A percentile compares a stretch with the other conserved stretches of the same genome.
These are phyloP conservation scores for Dicentrarchus labrax DNA, from an alignment of 2,113 vertebrate genomes.

Conservation along the genomic window DNA sequence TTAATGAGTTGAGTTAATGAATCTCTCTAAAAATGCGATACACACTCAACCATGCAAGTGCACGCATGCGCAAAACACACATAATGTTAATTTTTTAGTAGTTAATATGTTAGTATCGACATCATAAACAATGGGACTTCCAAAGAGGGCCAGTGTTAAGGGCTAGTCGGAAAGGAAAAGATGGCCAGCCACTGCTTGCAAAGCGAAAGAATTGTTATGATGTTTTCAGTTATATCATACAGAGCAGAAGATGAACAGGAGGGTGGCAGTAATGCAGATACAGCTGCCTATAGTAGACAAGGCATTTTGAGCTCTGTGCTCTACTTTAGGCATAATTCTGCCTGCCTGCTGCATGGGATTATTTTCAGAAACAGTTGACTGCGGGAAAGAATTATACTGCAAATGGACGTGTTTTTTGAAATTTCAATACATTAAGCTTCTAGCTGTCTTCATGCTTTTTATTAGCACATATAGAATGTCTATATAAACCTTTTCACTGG, in stretches of 20 bases:
- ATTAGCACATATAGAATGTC: conserved; percentile 17
- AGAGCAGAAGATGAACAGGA: conserved; percentile 30
- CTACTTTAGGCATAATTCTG: conserved; percentile 39
- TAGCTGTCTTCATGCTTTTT: conserved; percentile 5
- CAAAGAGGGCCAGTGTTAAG: neutral
- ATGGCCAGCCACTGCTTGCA: neutral
- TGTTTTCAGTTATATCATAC: neutral
- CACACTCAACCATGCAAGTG: neutral
- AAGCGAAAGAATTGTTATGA: neutral
- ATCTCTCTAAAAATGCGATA: conserved; percentile 40
- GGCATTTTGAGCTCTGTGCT: conserved; percentile 23
- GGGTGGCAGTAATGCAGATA: conserved; percentile 45
- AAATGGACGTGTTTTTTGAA: conserved; percentile 18
- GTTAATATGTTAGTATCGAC: conserved; percentile 5
- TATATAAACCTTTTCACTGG: neutral
- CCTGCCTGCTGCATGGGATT: conserved; percentile 47
- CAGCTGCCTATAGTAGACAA: neutral
- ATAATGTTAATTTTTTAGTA: neutral
- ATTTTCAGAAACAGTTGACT: conserved; percentile 53
- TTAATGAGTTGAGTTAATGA: conserved; percentile 70
- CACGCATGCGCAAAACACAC: neutral
- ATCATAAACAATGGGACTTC: conserved; percentile 6
- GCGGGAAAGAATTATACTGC: conserved; percentile 19
- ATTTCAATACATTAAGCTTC: conserved; percentile 40
- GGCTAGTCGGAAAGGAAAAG: conserved; percentile 1